Evolutionary conservation across 2,113 vertebrate species (phyloP).

Genomic region (Chionis minor): DNA sequence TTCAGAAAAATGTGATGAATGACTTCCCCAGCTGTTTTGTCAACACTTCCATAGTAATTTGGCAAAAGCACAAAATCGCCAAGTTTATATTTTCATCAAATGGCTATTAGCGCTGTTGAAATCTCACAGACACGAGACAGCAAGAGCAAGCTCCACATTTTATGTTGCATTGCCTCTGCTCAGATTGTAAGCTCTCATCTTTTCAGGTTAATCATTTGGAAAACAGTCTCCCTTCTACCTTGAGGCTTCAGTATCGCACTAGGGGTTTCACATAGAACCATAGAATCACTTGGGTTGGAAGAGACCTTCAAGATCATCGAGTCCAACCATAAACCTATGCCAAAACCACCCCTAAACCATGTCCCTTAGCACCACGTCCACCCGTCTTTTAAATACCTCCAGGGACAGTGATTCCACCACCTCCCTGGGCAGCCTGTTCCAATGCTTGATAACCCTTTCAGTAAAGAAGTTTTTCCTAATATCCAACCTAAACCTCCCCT

Average conservation of each 20-base stretch:
- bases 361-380: too few relatives aligned
- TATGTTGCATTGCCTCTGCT: background rate
- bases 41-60: constrained; percentile 67
- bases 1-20: constrained; percentile 48
- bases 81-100: constrained; percentile 37
- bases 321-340: too few relatives aligned
- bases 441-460: too few relatives aligned
- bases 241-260: background rate
- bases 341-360: too few relatives aligned
- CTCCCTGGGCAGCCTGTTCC: too few relatives aligned
- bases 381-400: too few relatives aligned
- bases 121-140: background rate
- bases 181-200: background rate
- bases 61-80: constrained; percentile 51
- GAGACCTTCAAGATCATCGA: too few relatives aligned
- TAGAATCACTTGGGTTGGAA: too few relatives aligned
- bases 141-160: background rate
- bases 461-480: too few relatives aligned
- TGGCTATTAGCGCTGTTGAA: background rate
- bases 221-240: background rate
- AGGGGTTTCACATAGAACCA: background rate
- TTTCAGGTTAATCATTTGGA: background rate
- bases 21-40: constrained; percentile 56
- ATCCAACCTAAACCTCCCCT: too few relatives aligned
- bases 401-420: too few relatives aligned